phyloP scores from a whole-genome alignment of 2,113 vertebrate species.

The Toxotes jaculatrix region DNA sequence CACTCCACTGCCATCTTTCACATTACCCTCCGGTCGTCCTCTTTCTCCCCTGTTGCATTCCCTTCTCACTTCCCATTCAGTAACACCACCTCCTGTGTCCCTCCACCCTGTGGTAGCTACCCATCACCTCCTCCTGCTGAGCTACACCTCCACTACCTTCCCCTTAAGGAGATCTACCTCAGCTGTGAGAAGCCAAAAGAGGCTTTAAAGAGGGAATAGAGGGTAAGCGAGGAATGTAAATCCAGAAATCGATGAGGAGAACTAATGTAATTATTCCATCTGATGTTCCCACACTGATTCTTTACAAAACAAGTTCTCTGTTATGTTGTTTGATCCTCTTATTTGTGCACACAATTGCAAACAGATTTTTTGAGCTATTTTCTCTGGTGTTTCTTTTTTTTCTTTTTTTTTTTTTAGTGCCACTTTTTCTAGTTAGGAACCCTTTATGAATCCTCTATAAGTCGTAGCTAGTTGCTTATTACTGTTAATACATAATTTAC shows the following conservation, averaged over 20 bases:
- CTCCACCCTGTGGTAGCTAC: constrained; percentile 1
- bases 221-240: constrained; percentile 6
- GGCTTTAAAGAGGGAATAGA: constrained; percentile 17
- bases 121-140: constrained; percentile 36
- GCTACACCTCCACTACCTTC: constrained; percentile 18
- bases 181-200: constrained; percentile 44
- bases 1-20: constrained; percentile 44
- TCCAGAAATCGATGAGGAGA: constrained; percentile 3
- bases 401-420: background rate
- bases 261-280: background rate
- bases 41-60: constrained; percentile 40
- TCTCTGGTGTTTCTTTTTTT: background rate
- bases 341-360: constrained; percentile 4
- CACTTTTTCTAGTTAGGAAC: background rate
- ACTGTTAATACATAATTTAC: background rate
- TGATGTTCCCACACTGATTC: background rate
- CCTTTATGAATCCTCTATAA: background rate
- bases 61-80: background rate
- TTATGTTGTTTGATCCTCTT: constrained; percentile 13
- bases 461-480: background rate
- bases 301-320: background rate
- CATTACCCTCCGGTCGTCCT: constrained; percentile 39
- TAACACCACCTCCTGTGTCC: constrained; percentile 22
- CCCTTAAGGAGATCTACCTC: constrained; percentile 12
- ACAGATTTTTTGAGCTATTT: background rate